Conservation (phyloP, 2,113 vertebrate genomes). For the Campylomormyrus numenius region DNA sequence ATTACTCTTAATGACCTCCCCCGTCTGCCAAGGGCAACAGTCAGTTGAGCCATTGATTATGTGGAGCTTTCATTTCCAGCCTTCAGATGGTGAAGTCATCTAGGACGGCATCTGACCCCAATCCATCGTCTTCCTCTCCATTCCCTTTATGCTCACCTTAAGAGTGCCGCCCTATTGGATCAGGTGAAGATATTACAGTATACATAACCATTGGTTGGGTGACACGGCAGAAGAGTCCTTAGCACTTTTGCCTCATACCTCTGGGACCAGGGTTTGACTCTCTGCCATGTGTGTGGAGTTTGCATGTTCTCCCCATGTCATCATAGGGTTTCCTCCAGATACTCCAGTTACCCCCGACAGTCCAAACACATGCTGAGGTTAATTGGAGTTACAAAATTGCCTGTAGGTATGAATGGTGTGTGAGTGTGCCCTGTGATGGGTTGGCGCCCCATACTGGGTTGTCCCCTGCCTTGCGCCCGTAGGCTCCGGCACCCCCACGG, state of each 20-base stretch:
- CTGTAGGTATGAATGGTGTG: not conserved
- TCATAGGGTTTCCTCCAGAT: not conserved
- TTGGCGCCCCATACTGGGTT: not conserved
- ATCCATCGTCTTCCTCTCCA: not conserved
- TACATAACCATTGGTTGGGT: not conserved
- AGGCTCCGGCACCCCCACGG: not conserved
- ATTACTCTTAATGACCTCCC: conserved; percentile 14
- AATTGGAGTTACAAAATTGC: not conserved
- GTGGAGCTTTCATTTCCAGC: conserved; percentile 18
- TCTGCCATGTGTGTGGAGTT: not conserved
- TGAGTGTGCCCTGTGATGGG: not conserved
- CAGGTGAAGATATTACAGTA: not conserved
- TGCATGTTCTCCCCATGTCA: not conserved
- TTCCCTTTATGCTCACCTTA: not conserved
- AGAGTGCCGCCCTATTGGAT: not conserved
- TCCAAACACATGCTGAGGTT: not conserved
- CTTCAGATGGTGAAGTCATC: conserved; percentile 26
- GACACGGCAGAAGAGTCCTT: not conserved
- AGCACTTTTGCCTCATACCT: not conserved
- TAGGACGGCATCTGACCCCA: not conserved
- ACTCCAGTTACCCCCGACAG: not conserved
- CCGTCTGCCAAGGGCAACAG: conserved; percentile 10
- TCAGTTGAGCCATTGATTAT: conserved; percentile 31
- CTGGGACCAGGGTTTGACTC: not conserved
- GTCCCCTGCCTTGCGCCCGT: not conserved